Evolutionary conservation across 1,140 invertebrate species (phyloP).

Genomic region (Pinna nobilis): DNA sequence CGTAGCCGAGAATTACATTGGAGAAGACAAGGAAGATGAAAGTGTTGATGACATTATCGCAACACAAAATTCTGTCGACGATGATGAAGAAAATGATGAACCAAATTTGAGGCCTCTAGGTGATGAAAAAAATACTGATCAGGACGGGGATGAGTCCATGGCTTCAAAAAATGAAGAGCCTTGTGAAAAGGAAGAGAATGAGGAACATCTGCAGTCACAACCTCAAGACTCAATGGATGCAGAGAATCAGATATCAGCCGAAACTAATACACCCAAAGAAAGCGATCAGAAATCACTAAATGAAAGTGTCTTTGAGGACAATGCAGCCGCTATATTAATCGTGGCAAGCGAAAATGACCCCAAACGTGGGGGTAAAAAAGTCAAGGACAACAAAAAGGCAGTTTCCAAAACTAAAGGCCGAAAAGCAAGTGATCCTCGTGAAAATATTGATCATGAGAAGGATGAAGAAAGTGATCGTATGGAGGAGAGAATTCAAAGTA

Average conservation of each 20-base stretch:
- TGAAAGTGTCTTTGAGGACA: not conserved
- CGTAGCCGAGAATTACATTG: conserved; percentile 9
- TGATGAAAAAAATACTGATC: not conserved
- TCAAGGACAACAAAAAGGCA: not conserved
- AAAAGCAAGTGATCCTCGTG: too few species aligned
- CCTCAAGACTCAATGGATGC: too few species aligned
- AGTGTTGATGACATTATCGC: not conserved
- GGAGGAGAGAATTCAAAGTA: too few species aligned
- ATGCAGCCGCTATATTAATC: not conserved
- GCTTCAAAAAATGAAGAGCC: not conserved
- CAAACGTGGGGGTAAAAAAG: not conserved
- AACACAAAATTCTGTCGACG: not conserved
- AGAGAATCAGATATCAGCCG: not conserved
- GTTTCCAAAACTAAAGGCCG: not conserved
- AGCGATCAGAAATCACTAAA: too few species aligned
- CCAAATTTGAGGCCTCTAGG: not conserved
- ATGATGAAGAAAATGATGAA: not conserved
- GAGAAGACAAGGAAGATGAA: not conserved
- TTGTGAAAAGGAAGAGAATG: not conserved
- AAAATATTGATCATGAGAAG: too few species aligned
- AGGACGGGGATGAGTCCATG: not conserved
- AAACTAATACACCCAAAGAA: not conserved
- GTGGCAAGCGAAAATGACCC: not conserved
- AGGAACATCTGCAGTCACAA: too few species aligned
- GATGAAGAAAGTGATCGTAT: too few species aligned